Evolutionary conservation across 2,797 vertebrate species (phyloP).

Genomic region (Jordanella pulchra): DNA sequence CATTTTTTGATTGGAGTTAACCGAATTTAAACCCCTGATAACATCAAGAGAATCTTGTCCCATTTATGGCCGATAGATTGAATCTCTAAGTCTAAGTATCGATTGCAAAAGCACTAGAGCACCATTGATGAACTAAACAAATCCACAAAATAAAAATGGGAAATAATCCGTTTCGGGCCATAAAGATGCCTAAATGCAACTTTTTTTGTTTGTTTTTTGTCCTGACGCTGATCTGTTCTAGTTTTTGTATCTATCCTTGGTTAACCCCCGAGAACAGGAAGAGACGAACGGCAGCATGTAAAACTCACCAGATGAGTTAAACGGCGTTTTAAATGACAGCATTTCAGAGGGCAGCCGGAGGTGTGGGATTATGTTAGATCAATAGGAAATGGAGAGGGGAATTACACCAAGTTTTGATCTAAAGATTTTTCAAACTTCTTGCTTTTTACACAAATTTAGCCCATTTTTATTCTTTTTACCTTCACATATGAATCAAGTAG

Average conservation of each 20-base stretch:
- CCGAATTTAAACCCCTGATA: neutral
- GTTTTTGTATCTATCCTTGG: neutral
- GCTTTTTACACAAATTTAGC: neutral
- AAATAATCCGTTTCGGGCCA: neutral
- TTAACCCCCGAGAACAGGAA: neutral
- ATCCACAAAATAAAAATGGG: neutral
- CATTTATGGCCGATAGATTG: neutral
- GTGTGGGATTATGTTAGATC: neutral
- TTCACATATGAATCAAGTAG: neutral
- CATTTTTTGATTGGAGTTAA: neutral
- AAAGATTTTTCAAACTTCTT: conserved; percentile 1
- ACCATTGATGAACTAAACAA: neutral
- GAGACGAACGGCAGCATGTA: no score
- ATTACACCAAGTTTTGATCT: neutral
- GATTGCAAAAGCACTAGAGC: neutral
- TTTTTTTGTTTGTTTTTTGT: neutral
- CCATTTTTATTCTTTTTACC: neutral
- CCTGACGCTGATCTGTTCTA: neutral
- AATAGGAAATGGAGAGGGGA: neutral
- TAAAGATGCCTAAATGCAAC: no score
- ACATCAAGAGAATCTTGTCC: neutral
- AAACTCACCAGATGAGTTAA: neutral
- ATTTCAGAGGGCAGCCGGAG: no score
- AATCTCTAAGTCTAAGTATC: neutral
- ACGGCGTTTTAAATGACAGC: neutral